Evolutionary conservation across 2,888 invertebrate genomes (phyloP), one percentile per base, ranked within the genome.

Genomic region (Sycophila texana): DNA sequence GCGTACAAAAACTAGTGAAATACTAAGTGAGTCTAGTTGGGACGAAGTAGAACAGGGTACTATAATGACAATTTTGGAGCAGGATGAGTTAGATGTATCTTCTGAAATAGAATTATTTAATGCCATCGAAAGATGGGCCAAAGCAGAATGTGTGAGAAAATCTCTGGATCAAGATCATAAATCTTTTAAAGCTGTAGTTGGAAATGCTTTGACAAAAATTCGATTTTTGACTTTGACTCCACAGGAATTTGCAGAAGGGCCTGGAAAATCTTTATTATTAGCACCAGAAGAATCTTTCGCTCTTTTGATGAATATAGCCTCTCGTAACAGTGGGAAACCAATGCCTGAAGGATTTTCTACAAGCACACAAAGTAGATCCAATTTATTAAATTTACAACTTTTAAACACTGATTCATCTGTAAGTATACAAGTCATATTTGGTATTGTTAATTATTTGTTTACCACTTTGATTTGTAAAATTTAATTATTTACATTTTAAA

Each of bases 161-260:
- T 92, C 92, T 88, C 88, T 91, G 0, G 85, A 88, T 73, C 63
- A 85, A 0, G 87, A 90, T 79, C 82, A 83, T 12, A 89, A 89
- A 74, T 85, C 85, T 39, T 71, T 89, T 47, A 85, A 85, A 73
- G 86, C 88, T 30, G 87, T 89, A 0, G 85, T 87, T 63, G 90
- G 95, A 2, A 93, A 94, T 84, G 94, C 94, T 0, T 91, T 96
- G 0, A 94, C 94, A 86, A 95, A 96, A 90, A 94, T 97, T 80
- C 93, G 96, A 30, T 96, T 96, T 90, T 92, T 96, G 14, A 96
- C 95, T 0, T 91, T 97, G 83, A 94, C 94, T 0, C 95, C 96
- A 0, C 94, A 95, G 87, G 95, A 96, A 91, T 96, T 97, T 89
- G 96, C 96, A 0, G 95, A 95, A 85, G 95, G 96, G 0, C 96